Percentiles rank a stretch among this genome's conserved stretches.
phyloP scores from a whole-genome alignment of 2,797 vertebrate species.

The Molossus alvarezi region DNA sequence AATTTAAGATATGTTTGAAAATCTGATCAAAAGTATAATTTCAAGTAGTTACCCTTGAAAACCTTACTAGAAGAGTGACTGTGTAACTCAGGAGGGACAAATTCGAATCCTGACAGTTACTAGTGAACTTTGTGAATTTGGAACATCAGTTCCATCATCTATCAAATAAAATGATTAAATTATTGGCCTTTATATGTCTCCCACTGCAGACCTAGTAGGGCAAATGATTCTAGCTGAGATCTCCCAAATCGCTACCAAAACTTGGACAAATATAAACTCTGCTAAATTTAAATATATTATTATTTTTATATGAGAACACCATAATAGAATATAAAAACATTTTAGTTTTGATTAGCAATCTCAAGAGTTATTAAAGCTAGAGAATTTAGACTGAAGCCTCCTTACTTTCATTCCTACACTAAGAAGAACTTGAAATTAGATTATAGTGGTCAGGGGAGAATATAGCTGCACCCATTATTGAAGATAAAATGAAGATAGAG shows the following conservation, averaged over 20 bases:
- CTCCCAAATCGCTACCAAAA: background rate
- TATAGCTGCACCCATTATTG: background rate
- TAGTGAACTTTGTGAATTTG: background rate
- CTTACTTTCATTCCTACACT: background rate
- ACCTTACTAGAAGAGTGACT: background rate
- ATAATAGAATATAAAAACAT: background rate
- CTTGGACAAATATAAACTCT: background rate
- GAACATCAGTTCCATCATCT: background rate
- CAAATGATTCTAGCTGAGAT: background rate
- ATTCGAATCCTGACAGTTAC: background rate
- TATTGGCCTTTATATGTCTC: background rate
- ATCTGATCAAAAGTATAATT: background rate
- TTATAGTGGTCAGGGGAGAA: background rate
- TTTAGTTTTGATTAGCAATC: background rate
- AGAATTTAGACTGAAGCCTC: background rate
- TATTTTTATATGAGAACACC: background rate
- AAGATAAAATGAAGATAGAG: background rate
- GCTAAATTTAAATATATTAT: background rate
- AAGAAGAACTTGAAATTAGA: constrained; percentile 21
- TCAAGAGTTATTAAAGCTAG: background rate
- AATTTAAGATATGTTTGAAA: background rate
- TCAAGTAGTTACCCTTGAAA: background rate
- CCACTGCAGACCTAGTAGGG: background rate
- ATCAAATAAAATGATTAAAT: background rate
- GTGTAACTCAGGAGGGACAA: background rate